phyloP scores from a whole-genome alignment of 2,797 vertebrate species.

The Poliocrania exsul region DNA sequence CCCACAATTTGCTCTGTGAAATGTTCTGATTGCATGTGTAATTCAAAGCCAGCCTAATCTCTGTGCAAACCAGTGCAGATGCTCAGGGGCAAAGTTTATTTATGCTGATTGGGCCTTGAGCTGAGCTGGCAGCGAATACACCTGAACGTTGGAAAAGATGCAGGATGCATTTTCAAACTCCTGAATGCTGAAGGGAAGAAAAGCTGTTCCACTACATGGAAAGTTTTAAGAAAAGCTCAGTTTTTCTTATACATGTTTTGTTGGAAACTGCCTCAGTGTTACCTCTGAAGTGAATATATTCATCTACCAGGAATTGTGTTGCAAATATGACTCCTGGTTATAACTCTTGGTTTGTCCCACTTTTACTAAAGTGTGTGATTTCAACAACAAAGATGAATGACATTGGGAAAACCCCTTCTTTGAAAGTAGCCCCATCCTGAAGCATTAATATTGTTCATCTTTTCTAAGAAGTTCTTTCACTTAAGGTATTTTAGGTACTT shows the following conservation, averaged over 20 bases:
- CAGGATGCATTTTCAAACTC: background rate
- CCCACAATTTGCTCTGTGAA: conserved; percentile 82
- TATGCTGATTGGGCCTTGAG: conserved; percentile 78
- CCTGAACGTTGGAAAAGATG: conserved; percentile 33
- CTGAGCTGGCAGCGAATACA: conserved; percentile 36
- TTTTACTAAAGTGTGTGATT: background rate
- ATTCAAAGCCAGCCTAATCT: conserved; percentile 76
- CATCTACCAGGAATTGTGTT: background rate
- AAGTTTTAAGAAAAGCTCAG: background rate
- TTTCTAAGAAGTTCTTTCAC: background rate
- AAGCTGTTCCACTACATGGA: background rate
- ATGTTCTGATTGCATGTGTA: conserved; percentile 82
- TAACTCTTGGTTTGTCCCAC: background rate
- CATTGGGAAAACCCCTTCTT: background rate
- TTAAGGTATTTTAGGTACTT: background rate
- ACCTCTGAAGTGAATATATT: background rate
- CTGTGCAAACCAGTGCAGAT: conserved; percentile 32
- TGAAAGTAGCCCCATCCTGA: background rate
- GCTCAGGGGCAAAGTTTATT: conserved; percentile 66
- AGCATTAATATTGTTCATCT: background rate
- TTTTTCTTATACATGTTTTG: background rate
- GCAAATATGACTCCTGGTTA: background rate
- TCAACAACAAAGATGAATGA: background rate
- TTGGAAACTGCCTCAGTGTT: background rate
- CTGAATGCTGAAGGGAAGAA: background rate